A percentile compares a stretch with the other conserved stretches of the same genome.
phyloP scores from a whole-genome alignment of 2,888 invertebrate species.

The Adelphocoris suturalis region DNA sequence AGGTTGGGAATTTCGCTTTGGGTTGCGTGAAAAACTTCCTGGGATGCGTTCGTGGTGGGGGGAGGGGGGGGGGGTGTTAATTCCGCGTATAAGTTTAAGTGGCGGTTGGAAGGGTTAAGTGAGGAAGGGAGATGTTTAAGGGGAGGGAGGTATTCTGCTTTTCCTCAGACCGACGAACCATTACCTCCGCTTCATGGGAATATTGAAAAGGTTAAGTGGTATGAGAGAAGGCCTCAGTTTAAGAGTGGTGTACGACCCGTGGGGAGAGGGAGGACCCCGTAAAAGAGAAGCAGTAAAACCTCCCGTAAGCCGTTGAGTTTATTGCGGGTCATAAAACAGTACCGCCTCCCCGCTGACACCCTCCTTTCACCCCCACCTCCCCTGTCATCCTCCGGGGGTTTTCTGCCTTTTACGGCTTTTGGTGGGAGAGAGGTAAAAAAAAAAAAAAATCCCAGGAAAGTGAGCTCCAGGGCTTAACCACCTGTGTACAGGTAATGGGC shows the following conservation, averaged over 20 bases:
- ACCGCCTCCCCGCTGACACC: background rate
- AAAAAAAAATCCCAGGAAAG: constrained; percentile 52
- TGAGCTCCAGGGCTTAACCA: constrained; percentile 61
- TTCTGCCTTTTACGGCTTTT: constrained; percentile 16
- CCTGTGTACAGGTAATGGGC: constrained; percentile 67
- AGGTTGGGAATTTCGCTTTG: background rate
- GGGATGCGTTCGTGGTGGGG: background rate
- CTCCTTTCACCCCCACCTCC: background rate
- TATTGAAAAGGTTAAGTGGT: constrained; percentile 69
- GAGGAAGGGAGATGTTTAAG: background rate
- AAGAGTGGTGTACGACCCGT: constrained; percentile 23
- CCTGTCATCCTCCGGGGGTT: background rate
- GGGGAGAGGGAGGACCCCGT: background rate
- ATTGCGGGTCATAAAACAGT: constrained; percentile 42
- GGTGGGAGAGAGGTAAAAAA: background rate
- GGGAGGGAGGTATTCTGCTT: background rate
- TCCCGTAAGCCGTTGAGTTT: constrained; percentile 61
- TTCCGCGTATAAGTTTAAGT: background rate
- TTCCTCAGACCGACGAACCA: constrained; percentile 15
- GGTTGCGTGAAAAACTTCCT: background rate
- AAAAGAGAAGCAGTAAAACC: constrained; percentile 58
- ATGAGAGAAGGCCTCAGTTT: background rate
- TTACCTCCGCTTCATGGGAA: constrained; percentile 49
- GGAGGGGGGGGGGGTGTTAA: background rate
- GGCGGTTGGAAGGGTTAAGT: background rate